Conservation (phyloP, 2,797 vertebrate species). For the Diceros bicornis region DNA sequence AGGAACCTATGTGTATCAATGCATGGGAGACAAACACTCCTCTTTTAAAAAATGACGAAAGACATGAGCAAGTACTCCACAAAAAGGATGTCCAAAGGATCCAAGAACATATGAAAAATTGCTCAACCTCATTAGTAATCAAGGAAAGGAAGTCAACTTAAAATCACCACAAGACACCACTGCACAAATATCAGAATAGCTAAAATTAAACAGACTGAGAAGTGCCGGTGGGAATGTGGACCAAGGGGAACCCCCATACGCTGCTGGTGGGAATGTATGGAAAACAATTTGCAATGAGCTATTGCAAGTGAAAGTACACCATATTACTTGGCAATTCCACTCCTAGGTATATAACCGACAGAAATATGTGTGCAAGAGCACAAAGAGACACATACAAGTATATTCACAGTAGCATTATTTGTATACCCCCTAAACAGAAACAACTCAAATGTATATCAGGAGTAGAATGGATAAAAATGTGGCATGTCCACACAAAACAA, state of each 20-base stretch:
- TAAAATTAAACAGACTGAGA: too few species aligned
- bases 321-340: neutral
- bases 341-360: neutral
- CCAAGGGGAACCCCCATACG: neutral
- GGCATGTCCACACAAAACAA: neutral
- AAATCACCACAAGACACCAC: too few species aligned
- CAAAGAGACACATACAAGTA: neutral
- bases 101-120: neutral
- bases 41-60: neutral
- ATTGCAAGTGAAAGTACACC: neutral
- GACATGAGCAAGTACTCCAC: neutral
- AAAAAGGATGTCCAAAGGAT: neutral
- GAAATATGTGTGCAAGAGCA: neutral
- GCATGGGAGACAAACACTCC: neutral
- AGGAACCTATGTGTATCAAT: neutral
- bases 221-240: neutral
- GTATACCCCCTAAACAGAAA: neutral
- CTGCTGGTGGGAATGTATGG: neutral
- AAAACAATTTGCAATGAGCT: neutral
- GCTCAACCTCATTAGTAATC: too few species aligned
- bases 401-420: neutral
- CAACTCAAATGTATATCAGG: neutral
- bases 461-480: neutral
- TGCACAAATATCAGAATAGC: too few species aligned
- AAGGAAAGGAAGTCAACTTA: too few species aligned